Evolutionary conservation across 2,888 invertebrate species (phyloP), one percentile per base, ranked within the genome.

Genomic region (Diploptera punctata): DNA sequence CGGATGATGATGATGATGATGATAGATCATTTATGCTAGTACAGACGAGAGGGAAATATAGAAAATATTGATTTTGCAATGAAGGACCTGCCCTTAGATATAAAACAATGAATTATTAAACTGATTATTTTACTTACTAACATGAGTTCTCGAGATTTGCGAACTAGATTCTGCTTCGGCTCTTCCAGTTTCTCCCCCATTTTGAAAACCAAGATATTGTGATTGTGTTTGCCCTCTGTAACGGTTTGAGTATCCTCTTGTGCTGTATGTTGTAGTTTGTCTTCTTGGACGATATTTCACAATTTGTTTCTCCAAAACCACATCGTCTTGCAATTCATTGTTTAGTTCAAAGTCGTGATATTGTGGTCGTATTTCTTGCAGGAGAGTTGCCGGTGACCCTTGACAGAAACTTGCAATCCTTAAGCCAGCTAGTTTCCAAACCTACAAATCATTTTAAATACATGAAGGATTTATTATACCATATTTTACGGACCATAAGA

Each of bases 151-250:
- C 0, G 92, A 91, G 13, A 89, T 87, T 77, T 90, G 89, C 52
- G 89, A 89, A 24, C 89, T 89, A 3, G 93, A 92, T 81, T 92
- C 91, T 0, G 94, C 94, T 81, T 94, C 93, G 0, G 94, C 94
- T 80, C 90, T 92, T 19, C 94, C 94, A 52, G 88, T 87, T 71
- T 83, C 49, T 73, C 70, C 61, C 67, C 78, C 78, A 47, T 88
- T 87, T 73, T 87, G 86, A 77, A 89, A 88, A 79, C 90, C 91
- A 77, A 94, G 83, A 81, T 93, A 94, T 80, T 94, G 94, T 2
- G 93, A 93, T 81, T 94, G 94, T 0, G 94, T 93, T 82, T 94
- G 94, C 1, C 93, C 93, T 67, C 91, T 84, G 77, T 86, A 89
- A 24, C 87, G 83, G 24, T 70, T 70, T 4, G 69, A 24, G 7